Conservation (phyloP, 2,113 vertebrate genomes). For the Sula dactylatra region DNA sequence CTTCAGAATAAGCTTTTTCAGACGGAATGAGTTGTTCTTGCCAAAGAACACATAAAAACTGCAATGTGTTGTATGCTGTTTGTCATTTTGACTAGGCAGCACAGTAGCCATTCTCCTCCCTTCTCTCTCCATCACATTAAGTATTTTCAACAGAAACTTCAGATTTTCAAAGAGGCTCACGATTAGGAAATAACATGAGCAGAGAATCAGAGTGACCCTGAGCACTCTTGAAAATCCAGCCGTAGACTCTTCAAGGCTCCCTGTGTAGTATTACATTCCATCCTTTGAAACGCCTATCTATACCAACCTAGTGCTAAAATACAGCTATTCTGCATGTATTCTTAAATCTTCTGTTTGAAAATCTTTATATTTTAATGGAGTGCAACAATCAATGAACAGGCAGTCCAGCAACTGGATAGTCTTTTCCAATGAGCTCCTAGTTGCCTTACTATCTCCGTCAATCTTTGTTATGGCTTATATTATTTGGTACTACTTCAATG, state of each 20-base stretch:
- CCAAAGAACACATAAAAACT: not conserved
- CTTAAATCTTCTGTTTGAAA: not conserved
- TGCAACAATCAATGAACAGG: not conserved
- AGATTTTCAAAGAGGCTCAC: not conserved
- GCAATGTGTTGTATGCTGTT: not conserved
- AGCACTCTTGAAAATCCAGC: not conserved
- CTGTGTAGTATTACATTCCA: not conserved
- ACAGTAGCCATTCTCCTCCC: not conserved
- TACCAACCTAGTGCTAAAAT: not conserved
- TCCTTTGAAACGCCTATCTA: not conserved
- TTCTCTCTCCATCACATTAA: not conserved
- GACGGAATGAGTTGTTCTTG: not conserved
- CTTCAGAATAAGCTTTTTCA: constrained; percentile 4
- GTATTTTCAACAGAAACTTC: constrained; percentile 20
- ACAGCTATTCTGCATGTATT: not conserved
- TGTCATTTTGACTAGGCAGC: not conserved
- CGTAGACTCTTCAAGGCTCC: not conserved
- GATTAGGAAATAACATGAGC: not conserved
- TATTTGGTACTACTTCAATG: not conserved
- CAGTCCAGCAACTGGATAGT: not conserved
- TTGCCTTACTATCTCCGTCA: not conserved
- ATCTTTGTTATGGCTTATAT: not conserved
- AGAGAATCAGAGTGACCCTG: not conserved
- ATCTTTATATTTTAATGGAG: not conserved
- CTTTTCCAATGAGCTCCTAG: not conserved